phyloP scores from a whole-genome alignment of 1,140 invertebrate species.

The Ips nitidus region DNA sequence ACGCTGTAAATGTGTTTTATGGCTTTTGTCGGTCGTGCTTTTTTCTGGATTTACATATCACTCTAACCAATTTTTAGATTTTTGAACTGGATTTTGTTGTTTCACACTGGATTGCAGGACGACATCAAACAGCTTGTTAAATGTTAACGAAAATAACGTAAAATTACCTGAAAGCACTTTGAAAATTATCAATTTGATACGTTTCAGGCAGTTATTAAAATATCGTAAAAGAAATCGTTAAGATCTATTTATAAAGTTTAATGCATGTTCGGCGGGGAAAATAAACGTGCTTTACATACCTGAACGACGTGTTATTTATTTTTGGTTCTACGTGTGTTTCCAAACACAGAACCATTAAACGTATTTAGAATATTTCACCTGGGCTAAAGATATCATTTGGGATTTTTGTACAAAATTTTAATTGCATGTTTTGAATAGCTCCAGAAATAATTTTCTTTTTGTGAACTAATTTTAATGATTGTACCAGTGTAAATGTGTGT shows the following conservation, averaged over 20 bases:
- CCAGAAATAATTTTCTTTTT: too few relatives aligned
- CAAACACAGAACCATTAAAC: constrained; percentile 19
- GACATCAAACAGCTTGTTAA: not conserved
- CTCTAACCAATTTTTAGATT: constrained; percentile 1
- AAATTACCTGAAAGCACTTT: constrained; percentile 31
- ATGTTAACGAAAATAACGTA: constrained; percentile 21
- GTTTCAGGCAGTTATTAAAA: constrained; percentile 25
- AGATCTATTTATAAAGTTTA: constrained; percentile 28
- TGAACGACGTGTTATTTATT: constrained; percentile 33
- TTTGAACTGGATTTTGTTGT: too few relatives aligned
- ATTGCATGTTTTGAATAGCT: too few relatives aligned
- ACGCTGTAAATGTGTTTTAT: constrained; percentile 33
- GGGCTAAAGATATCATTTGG: too few relatives aligned
- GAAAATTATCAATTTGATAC: constrained; percentile 25
- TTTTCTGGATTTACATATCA: constrained; percentile 27
- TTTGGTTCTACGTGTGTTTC: constrained; percentile 22
- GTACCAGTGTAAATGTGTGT: too few relatives aligned
- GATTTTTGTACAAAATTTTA: too few relatives aligned
- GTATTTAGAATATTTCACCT: not conserved
- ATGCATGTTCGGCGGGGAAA: constrained; percentile 12
- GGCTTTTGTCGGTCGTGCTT: constrained; percentile 21
- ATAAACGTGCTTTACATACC: constrained; percentile 30
- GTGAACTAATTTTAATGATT: too few relatives aligned
- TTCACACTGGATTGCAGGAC: too few relatives aligned
- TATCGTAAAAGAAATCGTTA: constrained; percentile 26